phyloP scores from a whole-genome alignment of 2,888 invertebrate genomes.

The Hirtodrosophila duncani region DNA sequence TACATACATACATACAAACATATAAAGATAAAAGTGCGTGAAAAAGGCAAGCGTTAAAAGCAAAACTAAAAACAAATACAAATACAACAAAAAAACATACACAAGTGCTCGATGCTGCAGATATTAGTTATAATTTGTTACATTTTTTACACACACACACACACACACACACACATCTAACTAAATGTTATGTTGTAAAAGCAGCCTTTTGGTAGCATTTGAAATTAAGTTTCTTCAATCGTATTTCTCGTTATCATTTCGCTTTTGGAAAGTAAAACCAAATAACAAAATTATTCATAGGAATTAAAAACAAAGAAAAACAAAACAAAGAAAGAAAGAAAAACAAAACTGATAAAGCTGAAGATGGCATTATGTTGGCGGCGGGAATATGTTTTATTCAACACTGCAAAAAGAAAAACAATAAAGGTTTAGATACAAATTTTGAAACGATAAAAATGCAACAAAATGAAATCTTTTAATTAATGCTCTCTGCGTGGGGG shows the following conservation, averaged over 20 bases:
- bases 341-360: conserved; percentile 16
- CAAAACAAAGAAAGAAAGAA: conserved; percentile 22
- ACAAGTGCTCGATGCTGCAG: conserved; percentile 65
- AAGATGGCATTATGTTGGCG: conserved; percentile 21
- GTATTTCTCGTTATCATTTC: not conserved
- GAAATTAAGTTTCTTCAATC: not conserved
- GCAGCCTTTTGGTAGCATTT: not conserved
- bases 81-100: conserved; percentile 15
- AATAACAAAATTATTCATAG: too few relatives aligned
- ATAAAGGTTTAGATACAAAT: conserved; percentile 79
- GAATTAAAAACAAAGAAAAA: conserved; percentile 26
- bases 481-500: not conserved
- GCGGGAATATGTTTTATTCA: conserved; percentile 54
- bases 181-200: too few relatives aligned
- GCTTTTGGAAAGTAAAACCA: too few relatives aligned
- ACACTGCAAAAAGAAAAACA: conserved; percentile 71
- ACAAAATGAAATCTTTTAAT: conserved; percentile 9
- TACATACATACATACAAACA: conserved; percentile 18
- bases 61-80: conserved; percentile 8
- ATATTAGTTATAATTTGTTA: conserved; percentile 43
- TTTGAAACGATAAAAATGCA: conserved; percentile 73
- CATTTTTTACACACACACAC: conserved; percentile 21
- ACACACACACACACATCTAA: too few relatives aligned
- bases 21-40: conserved; percentile 30
- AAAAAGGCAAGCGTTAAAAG: conserved; percentile 8